These are phyloP conservation scores for Ephydatia muelleri DNA, from an alignment of 37 sponge, comb jelly and placozoan genomes.

Conservation along the genomic window DNA sequence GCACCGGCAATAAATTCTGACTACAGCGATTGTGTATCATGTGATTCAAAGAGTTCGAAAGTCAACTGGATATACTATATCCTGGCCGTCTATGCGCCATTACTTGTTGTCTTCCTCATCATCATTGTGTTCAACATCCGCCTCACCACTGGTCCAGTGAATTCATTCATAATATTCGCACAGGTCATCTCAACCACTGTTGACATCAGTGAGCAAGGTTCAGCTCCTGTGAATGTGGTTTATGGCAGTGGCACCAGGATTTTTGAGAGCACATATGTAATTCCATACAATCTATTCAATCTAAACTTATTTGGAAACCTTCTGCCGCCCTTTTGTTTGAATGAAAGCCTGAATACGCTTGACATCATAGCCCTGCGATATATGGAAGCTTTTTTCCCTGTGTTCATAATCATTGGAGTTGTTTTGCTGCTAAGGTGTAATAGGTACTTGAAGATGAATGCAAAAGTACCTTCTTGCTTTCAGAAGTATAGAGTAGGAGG, in stretches of 20 bases:
- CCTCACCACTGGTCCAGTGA: conserved; percentile 53
- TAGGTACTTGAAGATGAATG: background rate
- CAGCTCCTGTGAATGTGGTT: conserved; percentile 6
- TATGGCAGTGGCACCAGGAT: background rate
- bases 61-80: conserved; percentile 18
- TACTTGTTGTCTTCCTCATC: conserved; percentile 23
- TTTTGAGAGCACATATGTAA: conserved; percentile 7
- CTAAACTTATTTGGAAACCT: conserved; percentile 55
- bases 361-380: conserved; percentile 5
- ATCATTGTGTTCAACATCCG: conserved; percentile 60
- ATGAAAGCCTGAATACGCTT: conserved; percentile 5
- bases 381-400: background rate
- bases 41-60: background rate
- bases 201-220: conserved; percentile 15
- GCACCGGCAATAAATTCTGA: conserved; percentile 32
- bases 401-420: background rate
- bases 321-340: conserved; percentile 38
- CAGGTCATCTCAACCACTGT: conserved; percentile 26
- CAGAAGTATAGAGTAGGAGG: background rate
- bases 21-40: conserved; percentile 26
- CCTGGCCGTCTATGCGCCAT: conserved; percentile 23
- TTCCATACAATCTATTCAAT: conserved; percentile 46
- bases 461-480: conserved; percentile 33
- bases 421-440: background rate
- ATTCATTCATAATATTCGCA: conserved; percentile 59